Percentiles rank a stretch among this genome's conserved stretches.
Conservation (phyloP, 2,888 invertebrate species). For the Bruchidius siliquastri region DNA sequence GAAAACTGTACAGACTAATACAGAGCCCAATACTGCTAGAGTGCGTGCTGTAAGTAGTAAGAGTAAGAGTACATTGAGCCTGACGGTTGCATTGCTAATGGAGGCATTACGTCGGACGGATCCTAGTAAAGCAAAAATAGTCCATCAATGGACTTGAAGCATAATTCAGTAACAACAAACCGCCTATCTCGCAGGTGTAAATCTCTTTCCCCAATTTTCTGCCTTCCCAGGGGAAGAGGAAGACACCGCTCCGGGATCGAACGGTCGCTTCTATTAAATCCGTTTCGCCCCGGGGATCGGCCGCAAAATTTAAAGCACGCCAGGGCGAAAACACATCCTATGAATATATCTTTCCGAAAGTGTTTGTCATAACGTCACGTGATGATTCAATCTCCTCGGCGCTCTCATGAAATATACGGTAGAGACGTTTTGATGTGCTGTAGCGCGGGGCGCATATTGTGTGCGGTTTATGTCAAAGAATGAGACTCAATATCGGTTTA, state of each 20-base stretch:
- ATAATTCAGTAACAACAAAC: too few relatives aligned
- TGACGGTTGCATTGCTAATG: too few relatives aligned
- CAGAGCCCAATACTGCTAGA: too few relatives aligned
- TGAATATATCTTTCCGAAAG: background rate
- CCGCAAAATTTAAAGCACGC: background rate
- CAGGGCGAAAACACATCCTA: background rate
- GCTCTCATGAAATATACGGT: background rate
- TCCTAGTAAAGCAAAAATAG: too few relatives aligned
- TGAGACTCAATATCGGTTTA: background rate
- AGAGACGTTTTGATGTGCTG: background rate
- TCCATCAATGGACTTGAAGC: too few relatives aligned
- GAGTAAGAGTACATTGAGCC: too few relatives aligned
- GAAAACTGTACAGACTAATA: too few relatives aligned
- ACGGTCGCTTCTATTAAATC: background rate
- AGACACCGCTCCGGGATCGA: background rate
- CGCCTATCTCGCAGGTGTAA: background rate
- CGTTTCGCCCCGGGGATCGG: background rate
- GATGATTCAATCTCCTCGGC: background rate
- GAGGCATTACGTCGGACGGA: too few relatives aligned
- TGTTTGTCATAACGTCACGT: background rate
- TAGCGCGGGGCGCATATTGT: background rate
- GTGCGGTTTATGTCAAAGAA: background rate
- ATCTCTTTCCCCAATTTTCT: background rate
- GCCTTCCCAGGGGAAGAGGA: background rate
- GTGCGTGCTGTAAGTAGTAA: too few relatives aligned